Evolutionary conservation across 2,888 invertebrate genomes (phyloP).

Genomic region (Sesamia inferens): DNA sequence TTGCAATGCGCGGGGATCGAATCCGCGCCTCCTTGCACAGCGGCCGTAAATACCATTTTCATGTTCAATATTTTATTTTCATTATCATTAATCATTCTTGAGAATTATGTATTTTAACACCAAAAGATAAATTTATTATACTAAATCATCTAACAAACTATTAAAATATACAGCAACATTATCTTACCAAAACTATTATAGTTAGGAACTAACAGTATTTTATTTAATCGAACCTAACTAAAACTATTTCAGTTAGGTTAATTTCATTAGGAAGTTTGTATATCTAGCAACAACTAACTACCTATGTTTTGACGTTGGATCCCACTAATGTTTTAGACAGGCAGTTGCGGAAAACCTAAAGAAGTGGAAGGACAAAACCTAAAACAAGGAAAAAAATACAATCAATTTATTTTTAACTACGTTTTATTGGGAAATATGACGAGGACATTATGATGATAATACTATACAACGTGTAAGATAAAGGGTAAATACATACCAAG

Average conservation of each 20-base stretch:
- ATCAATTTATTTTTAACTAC: neutral
- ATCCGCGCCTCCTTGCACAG: too few relatives aligned
- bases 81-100: neutral
- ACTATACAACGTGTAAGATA: too few relatives aligned
- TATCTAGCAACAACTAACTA: neutral
- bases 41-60: neutral
- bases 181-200: too few relatives aligned
- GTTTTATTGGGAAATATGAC: neutral
- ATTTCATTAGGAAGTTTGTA: neutral
- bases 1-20: too few relatives aligned
- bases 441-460: neutral
- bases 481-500: too few relatives aligned
- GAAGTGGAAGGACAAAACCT: neutral
- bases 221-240: neutral
- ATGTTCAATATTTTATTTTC: neutral
- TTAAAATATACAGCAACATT: neutral
- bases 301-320: neutral
- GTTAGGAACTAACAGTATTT: too few relatives aligned
- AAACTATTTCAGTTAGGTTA: neutral
- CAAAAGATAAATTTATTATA: neutral
- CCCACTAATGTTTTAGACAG: neutral
- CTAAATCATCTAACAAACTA: neutral
- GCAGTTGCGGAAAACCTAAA: neutral
- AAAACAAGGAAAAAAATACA: neutral
- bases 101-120: neutral